Evolutionary conservation across 2,888 invertebrate species (phyloP).

Genomic region (Acrocyrtus sp.): DNA sequence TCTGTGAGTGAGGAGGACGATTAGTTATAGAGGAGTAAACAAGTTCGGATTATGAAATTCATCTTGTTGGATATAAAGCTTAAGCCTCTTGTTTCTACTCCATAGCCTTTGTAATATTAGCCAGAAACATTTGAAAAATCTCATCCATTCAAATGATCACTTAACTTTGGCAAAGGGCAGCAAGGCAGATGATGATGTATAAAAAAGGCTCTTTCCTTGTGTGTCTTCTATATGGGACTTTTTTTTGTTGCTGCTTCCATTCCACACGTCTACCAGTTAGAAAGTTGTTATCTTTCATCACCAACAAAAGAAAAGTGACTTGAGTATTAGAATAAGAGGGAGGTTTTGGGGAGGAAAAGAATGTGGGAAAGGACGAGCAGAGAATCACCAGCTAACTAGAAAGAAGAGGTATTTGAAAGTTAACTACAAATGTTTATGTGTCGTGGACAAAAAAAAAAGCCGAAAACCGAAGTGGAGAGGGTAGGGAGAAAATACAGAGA

Average conservation of each 20-base stretch:
- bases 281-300: slow-evolving; percentile 49
- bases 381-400: slow-evolving; percentile 7
- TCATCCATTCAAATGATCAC: slow-evolving; percentile 51
- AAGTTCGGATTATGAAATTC: slow-evolving; percentile 49
- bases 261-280: slow-evolving; percentile 36
- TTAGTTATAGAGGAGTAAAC: slow-evolving; percentile 41
- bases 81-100: slow-evolving; percentile 31
- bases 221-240: too few species aligned
- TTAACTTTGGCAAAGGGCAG: slow-evolving; percentile 50
- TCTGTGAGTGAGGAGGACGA: slow-evolving; percentile 12
- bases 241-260: too few species aligned
- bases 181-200: slow-evolving; percentile 40
- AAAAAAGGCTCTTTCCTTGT: slow-evolving; percentile 21
- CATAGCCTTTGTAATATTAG: neutral
- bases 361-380: slow-evolving; percentile 6
- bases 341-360: slow-evolving; percentile 8
- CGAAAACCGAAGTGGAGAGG: too few species aligned
- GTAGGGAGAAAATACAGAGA: slow-evolving; percentile 38
- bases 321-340: slow-evolving; percentile 16
- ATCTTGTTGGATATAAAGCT: slow-evolving; percentile 40
- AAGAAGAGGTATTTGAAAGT: slow-evolving; percentile 39
- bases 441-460: slow-evolving; percentile 36
- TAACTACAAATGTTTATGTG: slow-evolving; percentile 52
- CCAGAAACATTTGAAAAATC: slow-evolving; percentile 31
- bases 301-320: slow-evolving; percentile 19